These are phyloP conservation scores for Thymelicus acteon DNA, from an alignment of 2,888 invertebrate genomes.

Conservation along the genomic window DNA sequence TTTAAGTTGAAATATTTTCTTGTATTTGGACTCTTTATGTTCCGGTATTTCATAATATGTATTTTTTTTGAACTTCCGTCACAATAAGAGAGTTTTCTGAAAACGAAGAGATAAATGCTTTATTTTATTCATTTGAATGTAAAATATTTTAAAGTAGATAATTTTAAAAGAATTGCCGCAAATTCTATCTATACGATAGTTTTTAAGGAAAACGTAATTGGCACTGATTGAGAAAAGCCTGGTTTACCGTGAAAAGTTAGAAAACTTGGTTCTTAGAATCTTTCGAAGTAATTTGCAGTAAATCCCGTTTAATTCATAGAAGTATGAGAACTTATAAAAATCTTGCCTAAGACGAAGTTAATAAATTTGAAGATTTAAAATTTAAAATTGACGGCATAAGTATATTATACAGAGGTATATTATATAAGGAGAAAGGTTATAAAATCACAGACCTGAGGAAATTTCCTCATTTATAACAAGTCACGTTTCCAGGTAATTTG, in stretches of 20 bases:
- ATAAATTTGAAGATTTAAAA: not conserved
- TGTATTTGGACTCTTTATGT: not conserved
- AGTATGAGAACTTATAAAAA: not conserved
- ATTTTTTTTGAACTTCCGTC: too few species aligned
- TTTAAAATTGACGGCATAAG: not conserved
- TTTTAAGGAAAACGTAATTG: conserved; percentile 10
- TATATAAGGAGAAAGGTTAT: not conserved
- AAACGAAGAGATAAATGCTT: too few species aligned
- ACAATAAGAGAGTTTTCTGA: too few species aligned
- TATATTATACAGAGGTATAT: not conserved
- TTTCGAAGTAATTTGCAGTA: conserved; percentile 32
- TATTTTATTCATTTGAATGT: too few species aligned
- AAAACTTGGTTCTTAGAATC: not conserved
- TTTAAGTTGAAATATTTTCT: not conserved
- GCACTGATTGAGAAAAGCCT: conserved; percentile 14
- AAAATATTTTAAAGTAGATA: not conserved
- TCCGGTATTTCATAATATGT: not conserved
- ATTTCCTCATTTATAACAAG: conserved; percentile 51
- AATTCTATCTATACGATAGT: not conserved
- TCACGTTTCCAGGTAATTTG: conserved; percentile 33
- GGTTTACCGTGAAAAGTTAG: conserved; percentile 4
- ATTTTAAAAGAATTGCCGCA: not conserved
- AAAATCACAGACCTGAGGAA: conserved; percentile 45
- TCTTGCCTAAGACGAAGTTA: not conserved
- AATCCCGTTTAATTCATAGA: conserved; percentile 10